phyloP scores from a whole-genome alignment of 1,140 invertebrate genomes.

The Stegodyphus mimosarum region DNA sequence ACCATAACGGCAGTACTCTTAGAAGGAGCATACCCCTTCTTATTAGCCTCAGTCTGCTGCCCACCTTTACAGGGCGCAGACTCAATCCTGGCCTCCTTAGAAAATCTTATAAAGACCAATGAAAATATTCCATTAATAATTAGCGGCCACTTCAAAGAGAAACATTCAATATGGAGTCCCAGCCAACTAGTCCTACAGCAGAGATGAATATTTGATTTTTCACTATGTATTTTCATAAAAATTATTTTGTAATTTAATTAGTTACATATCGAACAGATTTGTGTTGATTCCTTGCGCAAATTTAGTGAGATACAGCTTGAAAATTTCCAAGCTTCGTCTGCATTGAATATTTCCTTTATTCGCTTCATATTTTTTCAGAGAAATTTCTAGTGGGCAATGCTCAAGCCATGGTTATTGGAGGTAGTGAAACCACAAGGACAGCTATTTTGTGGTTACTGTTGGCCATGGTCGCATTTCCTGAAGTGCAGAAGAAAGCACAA shows the following conservation, averaged over 20 bases:
- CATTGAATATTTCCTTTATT: not conserved
- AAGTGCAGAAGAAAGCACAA: constrained; percentile 63
- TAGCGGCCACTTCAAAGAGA: too few relatives aligned
- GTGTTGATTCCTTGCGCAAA: not conserved
- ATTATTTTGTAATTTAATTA: not conserved
- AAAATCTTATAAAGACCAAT: too few relatives aligned
- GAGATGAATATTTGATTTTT: not conserved
- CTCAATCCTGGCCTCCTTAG: too few relatives aligned
- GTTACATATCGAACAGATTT: constrained; percentile 15
- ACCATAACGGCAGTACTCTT: too few relatives aligned
- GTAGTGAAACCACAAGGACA: constrained; percentile 63
- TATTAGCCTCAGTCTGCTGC: too few relatives aligned
- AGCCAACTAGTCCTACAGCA: too few relatives aligned
- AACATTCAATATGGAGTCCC: too few relatives aligned
- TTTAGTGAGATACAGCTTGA: not conserved
- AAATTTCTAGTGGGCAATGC: constrained; percentile 54
- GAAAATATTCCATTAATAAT: too few relatives aligned
- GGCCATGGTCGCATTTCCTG: constrained; percentile 56
- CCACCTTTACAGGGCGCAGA: too few relatives aligned
- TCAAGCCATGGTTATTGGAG: constrained; percentile 62
- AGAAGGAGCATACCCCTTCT: too few relatives aligned
- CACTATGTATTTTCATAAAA: not conserved
- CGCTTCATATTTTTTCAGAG: constrained; percentile 10
- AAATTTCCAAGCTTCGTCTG: not conserved
- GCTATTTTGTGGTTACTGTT: constrained; percentile 63